Conservation (phyloP, 2,797 vertebrate genomes). For the Euphonia xanthogaster region DNA sequence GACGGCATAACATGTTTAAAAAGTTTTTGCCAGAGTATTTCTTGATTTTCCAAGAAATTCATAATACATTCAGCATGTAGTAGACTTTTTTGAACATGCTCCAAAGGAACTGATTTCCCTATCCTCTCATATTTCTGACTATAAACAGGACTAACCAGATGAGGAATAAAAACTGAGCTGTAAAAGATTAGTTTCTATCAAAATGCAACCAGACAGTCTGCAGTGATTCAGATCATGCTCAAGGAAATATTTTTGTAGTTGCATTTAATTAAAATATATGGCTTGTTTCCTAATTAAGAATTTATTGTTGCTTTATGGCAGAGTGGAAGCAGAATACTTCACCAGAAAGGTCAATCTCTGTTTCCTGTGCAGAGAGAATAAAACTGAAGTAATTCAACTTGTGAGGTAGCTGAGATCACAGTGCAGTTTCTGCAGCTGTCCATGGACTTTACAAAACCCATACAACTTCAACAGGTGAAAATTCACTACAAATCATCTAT, state of each 20-base stretch:
- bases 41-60: background rate
- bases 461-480: background rate
- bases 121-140: background rate
- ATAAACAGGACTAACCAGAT: background rate
- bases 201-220: background rate
- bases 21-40: background rate
- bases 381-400: background rate
- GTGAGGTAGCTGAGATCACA: background rate
- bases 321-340: background rate
- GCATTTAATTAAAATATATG: background rate
- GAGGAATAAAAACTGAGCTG: background rate
- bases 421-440: background rate
- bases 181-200: background rate
- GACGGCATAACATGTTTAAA: background rate
- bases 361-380: background rate
- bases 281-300: background rate
- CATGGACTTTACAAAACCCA: fast-evolving
- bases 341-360: background rate
- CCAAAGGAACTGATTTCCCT: background rate
- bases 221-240: background rate
- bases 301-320: background rate
- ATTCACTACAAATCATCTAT: background rate
- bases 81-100: background rate
- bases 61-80: background rate
- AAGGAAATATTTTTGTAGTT: background rate